Conservation (phyloP, 1,140 invertebrate species). For the Magallana ariakensis region DNA sequence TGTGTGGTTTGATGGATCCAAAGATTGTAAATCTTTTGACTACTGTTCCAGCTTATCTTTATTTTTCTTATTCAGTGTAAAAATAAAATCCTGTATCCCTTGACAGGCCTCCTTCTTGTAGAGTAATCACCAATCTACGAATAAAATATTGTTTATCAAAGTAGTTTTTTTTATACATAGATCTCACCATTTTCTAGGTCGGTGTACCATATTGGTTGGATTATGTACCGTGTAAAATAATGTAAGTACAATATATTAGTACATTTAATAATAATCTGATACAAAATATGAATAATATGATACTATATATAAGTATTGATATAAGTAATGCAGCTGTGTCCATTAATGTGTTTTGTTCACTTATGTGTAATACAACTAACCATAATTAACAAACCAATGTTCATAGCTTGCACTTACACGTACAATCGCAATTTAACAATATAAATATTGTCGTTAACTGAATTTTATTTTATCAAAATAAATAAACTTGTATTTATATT, state of each 20-base stretch:
- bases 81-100: not conserved
- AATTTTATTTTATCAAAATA: too few relatives aligned
- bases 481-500: too few relatives aligned
- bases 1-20: not conserved
- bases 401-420: too few relatives aligned
- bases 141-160: slow-evolving; percentile 36
- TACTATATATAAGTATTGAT: too few relatives aligned
- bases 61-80: slow-evolving; percentile 9
- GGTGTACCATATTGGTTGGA: not conserved
- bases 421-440: too few relatives aligned
- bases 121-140: slow-evolving; percentile 24
- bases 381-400: too few relatives aligned
- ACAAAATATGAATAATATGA: too few relatives aligned
- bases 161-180: not conserved
- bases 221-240: not conserved
- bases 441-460: too few relatives aligned
- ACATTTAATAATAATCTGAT: too few relatives aligned
- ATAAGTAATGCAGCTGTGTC: too few relatives aligned
- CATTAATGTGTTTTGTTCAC: too few relatives aligned
- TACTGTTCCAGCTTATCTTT: not conserved
- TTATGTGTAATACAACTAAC: too few relatives aligned
- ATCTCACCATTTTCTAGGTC: not conserved
- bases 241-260: not conserved
- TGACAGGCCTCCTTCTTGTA: not conserved
- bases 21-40: not conserved